Evolutionary conservation across 1,140 invertebrate species (phyloP).

Genomic region (Ceratosolen solmsi): DNA sequence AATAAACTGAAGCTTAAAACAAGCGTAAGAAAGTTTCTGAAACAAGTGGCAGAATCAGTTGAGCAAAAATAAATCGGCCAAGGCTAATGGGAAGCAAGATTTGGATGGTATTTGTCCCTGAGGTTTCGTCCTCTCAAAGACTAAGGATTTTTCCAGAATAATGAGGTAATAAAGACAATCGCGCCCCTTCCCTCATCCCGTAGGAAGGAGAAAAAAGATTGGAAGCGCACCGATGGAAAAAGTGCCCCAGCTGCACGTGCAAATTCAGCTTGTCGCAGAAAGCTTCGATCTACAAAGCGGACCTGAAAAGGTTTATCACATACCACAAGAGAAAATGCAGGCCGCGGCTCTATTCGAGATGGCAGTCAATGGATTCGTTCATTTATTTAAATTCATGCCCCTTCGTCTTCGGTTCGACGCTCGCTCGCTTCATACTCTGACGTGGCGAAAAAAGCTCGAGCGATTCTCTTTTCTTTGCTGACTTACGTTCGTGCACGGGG

Average conservation of each 20-base stretch:
- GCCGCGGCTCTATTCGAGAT: not conserved
- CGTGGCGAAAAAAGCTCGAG: not conserved
- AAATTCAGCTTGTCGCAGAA: not conserved
- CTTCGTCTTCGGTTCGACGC: too few species aligned
- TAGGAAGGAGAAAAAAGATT: not conserved
- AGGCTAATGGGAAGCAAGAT: not conserved
- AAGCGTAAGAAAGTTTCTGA: not conserved
- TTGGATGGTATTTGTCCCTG: not conserved
- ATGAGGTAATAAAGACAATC: constrained; percentile 34
- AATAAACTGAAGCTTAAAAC: not conserved
- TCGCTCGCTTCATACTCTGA: not conserved
- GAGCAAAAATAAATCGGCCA: not conserved
- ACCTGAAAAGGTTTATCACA: not conserved
- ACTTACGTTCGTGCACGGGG: not conserved
- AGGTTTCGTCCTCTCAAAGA: constrained; percentile 16
- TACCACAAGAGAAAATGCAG: not conserved
- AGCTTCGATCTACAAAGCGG: not conserved
- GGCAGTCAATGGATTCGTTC: constrained; percentile 13
- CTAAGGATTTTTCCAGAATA: constrained; percentile 39
- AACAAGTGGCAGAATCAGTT: not conserved
- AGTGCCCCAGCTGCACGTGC: too few species aligned
- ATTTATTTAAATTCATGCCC: constrained; percentile 20
- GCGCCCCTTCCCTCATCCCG: not conserved
- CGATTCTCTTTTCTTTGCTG: not conserved
- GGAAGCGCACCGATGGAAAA: not conserved